phyloP scores from a whole-genome alignment of 2,113 vertebrate genomes.

The Dipodomys ordii region DNA sequence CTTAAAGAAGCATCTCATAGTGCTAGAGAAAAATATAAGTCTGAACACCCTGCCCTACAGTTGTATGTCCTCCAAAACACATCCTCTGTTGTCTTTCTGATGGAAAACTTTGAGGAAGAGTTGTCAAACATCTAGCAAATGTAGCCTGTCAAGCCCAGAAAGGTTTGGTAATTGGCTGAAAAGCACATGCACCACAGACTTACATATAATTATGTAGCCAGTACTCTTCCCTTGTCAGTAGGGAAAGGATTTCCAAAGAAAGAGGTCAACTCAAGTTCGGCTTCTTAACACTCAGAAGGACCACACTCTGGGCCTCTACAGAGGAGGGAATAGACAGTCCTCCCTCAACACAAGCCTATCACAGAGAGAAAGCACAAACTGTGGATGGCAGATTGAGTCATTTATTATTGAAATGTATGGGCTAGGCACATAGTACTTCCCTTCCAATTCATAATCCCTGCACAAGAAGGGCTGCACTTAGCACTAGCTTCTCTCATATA shows the following conservation, averaged over 20 bases:
- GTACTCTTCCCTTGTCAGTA: not conserved
- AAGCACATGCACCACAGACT: not conserved
- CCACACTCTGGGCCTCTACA: not conserved
- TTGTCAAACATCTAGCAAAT: too few species aligned
- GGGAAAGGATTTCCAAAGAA: not conserved
- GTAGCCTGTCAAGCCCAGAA: not conserved
- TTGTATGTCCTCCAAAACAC: too few species aligned
- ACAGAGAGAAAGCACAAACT: not conserved
- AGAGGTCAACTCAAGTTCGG: not conserved
- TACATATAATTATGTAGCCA: too few species aligned
- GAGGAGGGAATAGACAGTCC: not conserved
- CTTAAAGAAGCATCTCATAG: too few species aligned
- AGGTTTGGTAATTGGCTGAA: conserved; percentile 1
- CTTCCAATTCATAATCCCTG: not conserved
- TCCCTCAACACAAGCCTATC: not conserved
- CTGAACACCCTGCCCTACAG: too few species aligned
- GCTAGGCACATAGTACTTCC: not conserved
- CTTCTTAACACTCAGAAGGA: not conserved
- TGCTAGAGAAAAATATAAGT: too few species aligned
- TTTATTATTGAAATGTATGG: not conserved
- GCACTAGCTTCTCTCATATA: not conserved
- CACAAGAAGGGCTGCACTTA: not conserved
- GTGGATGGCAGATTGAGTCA: not conserved
- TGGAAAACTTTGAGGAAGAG: too few species aligned
- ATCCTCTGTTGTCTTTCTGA: too few species aligned